Percentiles rank a stretch among this genome's conserved stretches.
Evolutionary conservation across 2,888 invertebrate genomes (phyloP).

Genomic region (Pteria penguin): DNA sequence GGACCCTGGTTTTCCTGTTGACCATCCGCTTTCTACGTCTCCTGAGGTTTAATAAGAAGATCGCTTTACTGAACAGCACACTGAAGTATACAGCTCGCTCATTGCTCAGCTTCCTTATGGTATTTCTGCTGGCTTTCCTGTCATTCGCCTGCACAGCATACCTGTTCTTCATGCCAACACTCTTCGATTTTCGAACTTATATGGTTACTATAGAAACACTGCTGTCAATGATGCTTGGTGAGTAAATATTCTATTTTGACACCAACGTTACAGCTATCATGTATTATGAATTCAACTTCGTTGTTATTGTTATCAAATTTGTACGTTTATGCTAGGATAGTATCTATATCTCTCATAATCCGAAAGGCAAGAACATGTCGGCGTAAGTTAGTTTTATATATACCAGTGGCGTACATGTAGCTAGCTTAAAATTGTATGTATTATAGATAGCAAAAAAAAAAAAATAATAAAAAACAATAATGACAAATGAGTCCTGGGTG

Average conservation of each 20-base stretch:
- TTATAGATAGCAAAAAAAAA: no score
- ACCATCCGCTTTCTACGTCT: conserved; percentile 80
- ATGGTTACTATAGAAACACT: conserved; percentile 72
- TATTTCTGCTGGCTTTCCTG: conserved; percentile 72
- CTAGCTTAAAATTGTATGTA: no score
- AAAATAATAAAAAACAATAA: no score
- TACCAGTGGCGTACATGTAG: no score
- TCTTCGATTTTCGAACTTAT: conserved; percentile 65
- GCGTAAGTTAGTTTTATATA: no score
- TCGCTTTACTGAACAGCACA: conserved; percentile 73
- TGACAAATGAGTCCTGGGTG: no score
- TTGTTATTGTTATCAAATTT: no score
- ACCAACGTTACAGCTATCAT: no score
- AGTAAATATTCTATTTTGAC: conserved; percentile 22
- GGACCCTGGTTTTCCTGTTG: conserved; percentile 78
- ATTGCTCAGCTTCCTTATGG: conserved; percentile 76
- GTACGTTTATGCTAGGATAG: no score
- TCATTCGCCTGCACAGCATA: conserved; percentile 75
- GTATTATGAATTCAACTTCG: no score
- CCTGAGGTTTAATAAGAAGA: conserved; percentile 79
- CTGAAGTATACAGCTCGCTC: conserved; percentile 69
- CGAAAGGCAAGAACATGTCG: no score
- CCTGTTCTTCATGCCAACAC: conserved; percentile 58
- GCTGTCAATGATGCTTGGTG: conserved; percentile 74
- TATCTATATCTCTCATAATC: no score